Evolutionary conservation across 1,140 invertebrate species (phyloP), one percentile per base, ranked within the genome.

Genomic region (Tyrophagus putrescentiae): DNA sequence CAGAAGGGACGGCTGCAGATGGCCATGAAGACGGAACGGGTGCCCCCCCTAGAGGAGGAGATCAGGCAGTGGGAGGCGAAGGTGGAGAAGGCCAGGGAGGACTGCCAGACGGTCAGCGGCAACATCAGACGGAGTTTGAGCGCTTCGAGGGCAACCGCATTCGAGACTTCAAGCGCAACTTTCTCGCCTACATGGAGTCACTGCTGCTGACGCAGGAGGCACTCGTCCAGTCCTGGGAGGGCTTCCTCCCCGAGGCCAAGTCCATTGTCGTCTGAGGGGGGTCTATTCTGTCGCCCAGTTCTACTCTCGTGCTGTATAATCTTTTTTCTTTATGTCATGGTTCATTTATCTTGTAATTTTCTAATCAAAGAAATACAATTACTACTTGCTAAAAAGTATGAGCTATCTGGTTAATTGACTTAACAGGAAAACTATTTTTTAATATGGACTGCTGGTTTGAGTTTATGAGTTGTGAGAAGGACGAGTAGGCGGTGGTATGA

Each of bases 111-210:
- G 66, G 96, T 98, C 69, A 97, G 92, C 1, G 82, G 84, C 65
- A 89, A 89, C 73, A 98, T 99, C 64, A 91, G 95, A 69, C 85
- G 86, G 95, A 99, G 74, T 80, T 98, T 71, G 87, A 93, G 65
- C 77, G 85, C 29, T 95, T 95, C 75, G 92, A 97, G 70, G 77
- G 84, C 57, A 79, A 83, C 50, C 79, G 93, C 67, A 82, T 94
- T 13, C 78, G 82, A 60, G 94, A 98, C 70, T 93, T 98, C 70
- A 92, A 93, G 68, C 77, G 80, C 42, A 84, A 84, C 50, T 80
- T 94, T 65, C 80, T 95, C 18, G 82, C 85, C 66, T 97, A 97
- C 73, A 77, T 99, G 64, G 90, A 98, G 72, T 81, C 85, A 57
- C 84, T 98, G 71, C 81, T 98, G 76, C 84, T 87, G 60, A 90